Evolutionary conservation across 2,888 invertebrate genomes (phyloP).

Genomic region (Adineta ricciae): DNA sequence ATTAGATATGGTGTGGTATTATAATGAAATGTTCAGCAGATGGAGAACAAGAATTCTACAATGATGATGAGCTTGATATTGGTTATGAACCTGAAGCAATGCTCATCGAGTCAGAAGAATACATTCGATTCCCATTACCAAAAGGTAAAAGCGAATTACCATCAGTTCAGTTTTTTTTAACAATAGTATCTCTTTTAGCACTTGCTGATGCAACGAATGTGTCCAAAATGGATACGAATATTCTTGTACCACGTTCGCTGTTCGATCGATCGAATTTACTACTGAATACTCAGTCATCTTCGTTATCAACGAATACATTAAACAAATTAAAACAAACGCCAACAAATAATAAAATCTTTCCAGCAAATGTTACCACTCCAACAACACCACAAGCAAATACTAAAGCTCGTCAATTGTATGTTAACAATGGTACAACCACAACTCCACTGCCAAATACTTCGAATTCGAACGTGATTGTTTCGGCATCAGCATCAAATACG

Average conservation of each 20-base stretch:
- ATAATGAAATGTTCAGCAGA: not conserved
- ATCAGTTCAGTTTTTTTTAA: no score
- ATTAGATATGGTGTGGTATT: constrained; percentile 12
- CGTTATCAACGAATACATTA: not conserved
- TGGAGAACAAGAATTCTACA: not conserved
- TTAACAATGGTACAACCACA: not conserved
- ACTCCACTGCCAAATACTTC: not conserved
- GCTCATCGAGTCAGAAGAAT: constrained; percentile 51
- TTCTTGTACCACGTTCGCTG: constrained; percentile 67
- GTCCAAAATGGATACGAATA: constrained; percentile 43
- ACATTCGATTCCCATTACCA: constrained; percentile 39
- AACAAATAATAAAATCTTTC: not conserved
- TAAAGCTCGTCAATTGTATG: not conserved
- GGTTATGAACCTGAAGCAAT: constrained; percentile 30
- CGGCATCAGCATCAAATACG: not conserved
- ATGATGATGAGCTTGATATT: not conserved
- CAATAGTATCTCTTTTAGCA: no score
- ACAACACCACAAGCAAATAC: not conserved
- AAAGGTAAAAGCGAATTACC: not conserved
- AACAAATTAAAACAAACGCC: not conserved
- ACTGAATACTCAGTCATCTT: not conserved
- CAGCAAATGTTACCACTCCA: not conserved
- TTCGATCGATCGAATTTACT: constrained; percentile 64
- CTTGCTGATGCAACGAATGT: constrained; percentile 10
- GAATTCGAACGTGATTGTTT: not conserved